Evolutionary conservation across 2,888 invertebrate genomes (phyloP).

Genomic region (Hermaeophaga mercurialis): DNA sequence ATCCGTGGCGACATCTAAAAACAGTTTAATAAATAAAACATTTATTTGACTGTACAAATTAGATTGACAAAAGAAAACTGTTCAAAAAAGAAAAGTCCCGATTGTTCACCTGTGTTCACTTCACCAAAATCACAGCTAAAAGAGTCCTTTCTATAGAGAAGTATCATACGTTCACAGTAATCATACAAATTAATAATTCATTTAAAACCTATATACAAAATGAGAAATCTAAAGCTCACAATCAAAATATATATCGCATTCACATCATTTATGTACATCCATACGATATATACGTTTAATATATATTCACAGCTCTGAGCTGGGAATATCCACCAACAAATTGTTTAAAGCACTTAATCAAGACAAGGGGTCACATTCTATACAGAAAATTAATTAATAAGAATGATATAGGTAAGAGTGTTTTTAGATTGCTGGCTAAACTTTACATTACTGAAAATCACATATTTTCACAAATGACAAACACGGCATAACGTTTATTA

Average conservation of each 20-base stretch:
- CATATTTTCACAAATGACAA: too few species aligned
- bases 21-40: constrained; percentile 30
- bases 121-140: constrained; percentile 55
- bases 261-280: constrained; percentile 2
- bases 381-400: background rate
- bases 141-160: constrained; percentile 34
- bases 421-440: background rate
- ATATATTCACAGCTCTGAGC: background rate
- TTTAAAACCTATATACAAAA: constrained; percentile 37
- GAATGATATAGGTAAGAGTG: background rate
- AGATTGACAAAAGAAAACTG: constrained; percentile 29
- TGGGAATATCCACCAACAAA: background rate
- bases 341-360: background rate
- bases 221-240: constrained; percentile 23
- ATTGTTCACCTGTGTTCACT: constrained; percentile 56
- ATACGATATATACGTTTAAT: background rate
- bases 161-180: too few species aligned
- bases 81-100: constrained; percentile 40
- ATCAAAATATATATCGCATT: background rate
- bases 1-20: constrained; percentile 27
- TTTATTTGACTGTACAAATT: constrained; percentile 32
- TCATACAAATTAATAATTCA: constrained; percentile 1
- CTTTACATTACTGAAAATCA: too few species aligned
- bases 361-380: background rate
- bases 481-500: too few species aligned